These are phyloP conservation scores for Rhyacophila evoluta DNA, from an alignment of 2,888 invertebrate genomes.

Conservation along the genomic window DNA sequence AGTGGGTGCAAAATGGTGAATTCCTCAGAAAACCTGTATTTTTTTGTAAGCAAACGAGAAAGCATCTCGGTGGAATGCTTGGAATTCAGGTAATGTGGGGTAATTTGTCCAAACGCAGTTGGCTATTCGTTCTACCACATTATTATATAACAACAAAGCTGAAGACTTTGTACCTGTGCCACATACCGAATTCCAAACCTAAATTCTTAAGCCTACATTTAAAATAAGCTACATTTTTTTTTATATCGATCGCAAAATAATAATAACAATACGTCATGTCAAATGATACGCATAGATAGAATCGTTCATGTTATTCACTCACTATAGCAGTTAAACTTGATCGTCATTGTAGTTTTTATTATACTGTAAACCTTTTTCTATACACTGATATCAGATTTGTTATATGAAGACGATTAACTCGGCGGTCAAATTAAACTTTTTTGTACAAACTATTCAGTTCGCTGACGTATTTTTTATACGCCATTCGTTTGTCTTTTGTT, in stretches of 20 bases:
- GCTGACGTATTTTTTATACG: not conserved
- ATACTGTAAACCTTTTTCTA: not conserved
- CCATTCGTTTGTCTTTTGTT: not conserved
- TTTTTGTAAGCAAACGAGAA: not conserved
- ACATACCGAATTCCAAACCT: not conserved
- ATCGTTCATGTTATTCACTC: not conserved
- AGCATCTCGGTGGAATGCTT: slow-evolving; percentile 34
- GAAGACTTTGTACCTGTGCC: slow-evolving; percentile 5
- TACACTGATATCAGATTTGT: not conserved
- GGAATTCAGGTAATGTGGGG: slow-evolving; percentile 50
- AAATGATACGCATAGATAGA: not conserved
- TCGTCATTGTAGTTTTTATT: not conserved
- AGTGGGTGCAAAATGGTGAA: not conserved
- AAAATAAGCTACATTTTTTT: not conserved
- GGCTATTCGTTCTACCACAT: slow-evolving; percentile 31
- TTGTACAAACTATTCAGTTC: not conserved
- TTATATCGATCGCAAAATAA: not conserved
- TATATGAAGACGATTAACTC: not conserved
- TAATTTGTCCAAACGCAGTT: slow-evolving; percentile 45
- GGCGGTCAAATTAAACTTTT: slow-evolving; percentile 20
- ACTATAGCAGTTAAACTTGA: not conserved
- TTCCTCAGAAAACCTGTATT: not conserved
- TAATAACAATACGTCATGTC: not conserved
- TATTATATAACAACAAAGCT: slow-evolving; percentile 8
- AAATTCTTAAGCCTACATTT: not conserved